phyloP scores from a whole-genome alignment of 2,113 vertebrate genomes.

The Dasyprocta punctata region DNA sequence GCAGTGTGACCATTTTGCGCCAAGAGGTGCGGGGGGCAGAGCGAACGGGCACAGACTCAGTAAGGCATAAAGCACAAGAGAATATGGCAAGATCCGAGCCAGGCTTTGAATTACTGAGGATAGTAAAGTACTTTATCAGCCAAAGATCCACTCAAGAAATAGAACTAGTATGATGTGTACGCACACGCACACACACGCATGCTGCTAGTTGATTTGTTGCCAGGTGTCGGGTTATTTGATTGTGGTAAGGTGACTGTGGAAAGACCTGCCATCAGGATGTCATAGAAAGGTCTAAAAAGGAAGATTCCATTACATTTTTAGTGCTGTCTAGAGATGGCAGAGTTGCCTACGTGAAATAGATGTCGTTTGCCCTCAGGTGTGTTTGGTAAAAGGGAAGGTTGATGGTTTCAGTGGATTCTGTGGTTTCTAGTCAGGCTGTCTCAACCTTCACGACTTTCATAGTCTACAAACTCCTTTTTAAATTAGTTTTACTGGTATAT shows the following conservation, averaged over 20 bases:
- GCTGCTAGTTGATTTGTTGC: neutral
- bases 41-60: rapidly evolving
- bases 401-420: neutral
- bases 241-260: neutral
- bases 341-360: neutral
- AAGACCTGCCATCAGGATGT: neutral
- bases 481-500: no score
- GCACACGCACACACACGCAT: neutral
- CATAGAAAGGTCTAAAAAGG: neutral
- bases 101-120: neutral
- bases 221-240: neutral
- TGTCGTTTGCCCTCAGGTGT: neutral
- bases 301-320: neutral
- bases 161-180: neutral
- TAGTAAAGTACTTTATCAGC: neutral
- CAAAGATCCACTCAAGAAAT: neutral
- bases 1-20: neutral
- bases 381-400: neutral
- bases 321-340: neutral
- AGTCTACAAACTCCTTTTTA: neutral
- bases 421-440: neutral
- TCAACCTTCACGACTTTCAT: neutral
- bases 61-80: neutral
- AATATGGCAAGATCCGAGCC: neutral
- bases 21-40: no score